Evolutionary conservation across 2,797 vertebrate species (phyloP), one percentile per base, ranked within the genome.

Genomic region (Pseudochromis fuscus): DNA sequence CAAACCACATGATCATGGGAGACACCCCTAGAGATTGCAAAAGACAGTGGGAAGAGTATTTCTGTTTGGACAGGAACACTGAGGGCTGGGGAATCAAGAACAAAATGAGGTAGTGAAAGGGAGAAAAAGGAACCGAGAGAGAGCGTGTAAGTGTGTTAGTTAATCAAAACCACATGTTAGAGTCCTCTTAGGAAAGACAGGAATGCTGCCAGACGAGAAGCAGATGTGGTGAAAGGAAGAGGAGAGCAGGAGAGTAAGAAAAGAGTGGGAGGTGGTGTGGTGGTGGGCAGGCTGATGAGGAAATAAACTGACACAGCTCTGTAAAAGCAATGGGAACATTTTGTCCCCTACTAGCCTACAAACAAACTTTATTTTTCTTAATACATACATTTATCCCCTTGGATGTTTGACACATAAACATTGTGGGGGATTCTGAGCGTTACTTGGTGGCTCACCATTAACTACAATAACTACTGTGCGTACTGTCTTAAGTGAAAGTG

Each of bases 91-190:
- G 52, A 80, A 84, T 4, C 7, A 18, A 42, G 38, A 61, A 19
- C 13, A 53, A 52, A 78, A 71, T 44, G 28, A 69, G 49, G 60
- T 53, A 61, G 58, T 56, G 59, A 76, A 56, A 79, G 37, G 19
- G n/a, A 33, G 28, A 55, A 61, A 61, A 30, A 33, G 50, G 49
- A 74, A 74, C 31, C 24, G 38, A 35, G 45, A 51, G 21, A 21
- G 45, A 28, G 19, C 42, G 49, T 19, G 50, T 27, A 44, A 16
- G 46, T 0, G 33, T 58, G 53, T 74, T 52, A 81, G 67, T 79
- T 88, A 60, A 89, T 87, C 28, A 87, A 84, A 88, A 87, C 67
- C 87, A 89, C 79, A 86, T 90, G 87, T 88, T 67, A 13, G 28
- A 81, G 78, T 75, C 62, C 81, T 83, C 78, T 72, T 53, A 74